Conservation (phyloP, 2,888 invertebrate genomes). For the Stenurella melanura region DNA sequence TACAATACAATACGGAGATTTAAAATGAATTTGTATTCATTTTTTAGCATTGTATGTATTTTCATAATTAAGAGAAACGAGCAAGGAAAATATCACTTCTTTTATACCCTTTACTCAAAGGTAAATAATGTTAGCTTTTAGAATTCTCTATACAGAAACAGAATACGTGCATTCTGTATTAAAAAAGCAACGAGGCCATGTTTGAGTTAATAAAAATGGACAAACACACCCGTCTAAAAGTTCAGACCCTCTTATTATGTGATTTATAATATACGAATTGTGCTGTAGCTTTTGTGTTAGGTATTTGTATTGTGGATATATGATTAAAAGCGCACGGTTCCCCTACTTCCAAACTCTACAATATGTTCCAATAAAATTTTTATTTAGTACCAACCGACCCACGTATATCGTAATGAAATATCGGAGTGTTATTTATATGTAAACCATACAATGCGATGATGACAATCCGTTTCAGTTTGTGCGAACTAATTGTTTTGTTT, state of each 20-base stretch:
- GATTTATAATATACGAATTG: constrained; percentile 58
- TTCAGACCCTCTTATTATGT: constrained; percentile 54
- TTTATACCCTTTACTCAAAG: constrained; percentile 23
- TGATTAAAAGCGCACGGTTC: constrained; percentile 66
- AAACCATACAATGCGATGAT: neutral
- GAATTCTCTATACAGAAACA: constrained; percentile 41
- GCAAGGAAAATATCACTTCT: neutral
- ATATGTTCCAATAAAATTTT: constrained; percentile 64
- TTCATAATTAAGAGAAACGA: neutral
- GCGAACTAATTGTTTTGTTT: neutral
- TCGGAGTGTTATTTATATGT: constrained; percentile 5
- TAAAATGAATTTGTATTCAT: neutral
- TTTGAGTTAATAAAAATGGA: constrained; percentile 55
- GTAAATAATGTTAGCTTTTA: constrained; percentile 45
- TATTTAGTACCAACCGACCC: constrained; percentile 42
- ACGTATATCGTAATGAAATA: constrained; percentile 8
- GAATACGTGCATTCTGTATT: constrained; percentile 32
- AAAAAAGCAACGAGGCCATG: constrained; percentile 47
- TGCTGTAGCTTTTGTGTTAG: constrained; percentile 58
- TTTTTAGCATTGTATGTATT: neutral
- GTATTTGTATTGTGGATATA: constrained; percentile 62
- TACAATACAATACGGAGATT: neutral
- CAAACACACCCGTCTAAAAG: constrained; percentile 50
- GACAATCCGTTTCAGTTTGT: neutral
- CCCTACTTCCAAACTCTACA: constrained; percentile 62